These are phyloP conservation scores for Pseudomyrmex dendroicus DNA, from an alignment of 1,140 invertebrate genomes.

Conservation along the genomic window DNA sequence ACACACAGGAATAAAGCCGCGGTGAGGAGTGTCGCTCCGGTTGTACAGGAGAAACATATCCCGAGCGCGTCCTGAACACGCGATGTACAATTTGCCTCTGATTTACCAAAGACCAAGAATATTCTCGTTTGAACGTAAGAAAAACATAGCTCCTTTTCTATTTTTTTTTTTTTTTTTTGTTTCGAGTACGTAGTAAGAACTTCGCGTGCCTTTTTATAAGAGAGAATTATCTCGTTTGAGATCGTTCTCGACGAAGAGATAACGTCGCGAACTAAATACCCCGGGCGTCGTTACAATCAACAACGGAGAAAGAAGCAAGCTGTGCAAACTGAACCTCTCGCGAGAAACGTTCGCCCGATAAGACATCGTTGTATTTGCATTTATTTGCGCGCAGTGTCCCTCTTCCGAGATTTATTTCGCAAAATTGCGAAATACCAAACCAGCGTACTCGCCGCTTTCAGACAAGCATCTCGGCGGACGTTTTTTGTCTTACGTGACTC, in stretches of 20 bases:
- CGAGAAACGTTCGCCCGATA: not conserved
- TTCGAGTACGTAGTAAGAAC: too few species aligned
- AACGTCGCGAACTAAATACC: constrained; percentile 16
- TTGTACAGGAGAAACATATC: not conserved
- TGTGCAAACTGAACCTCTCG: constrained; percentile 33
- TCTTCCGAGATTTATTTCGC: constrained; percentile 19
- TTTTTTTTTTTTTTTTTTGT: too few species aligned
- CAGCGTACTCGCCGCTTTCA: not conserved
- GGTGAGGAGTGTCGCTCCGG: not conserved
- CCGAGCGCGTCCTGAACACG: not conserved
- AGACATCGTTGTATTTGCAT: not conserved
- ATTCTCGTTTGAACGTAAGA: not conserved
- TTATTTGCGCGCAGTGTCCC: constrained; percentile 3
- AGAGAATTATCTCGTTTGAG: constrained; percentile 11
- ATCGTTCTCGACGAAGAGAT: constrained; percentile 20
- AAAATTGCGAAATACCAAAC: constrained; percentile 24
- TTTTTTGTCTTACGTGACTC: too few species aligned
- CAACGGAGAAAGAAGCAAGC: constrained; percentile 3
- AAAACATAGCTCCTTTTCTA: not conserved
- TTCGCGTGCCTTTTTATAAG: too few species aligned
- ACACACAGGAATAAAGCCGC: constrained; percentile 3
- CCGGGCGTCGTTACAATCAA: constrained; percentile 1
- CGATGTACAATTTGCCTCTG: not conserved
- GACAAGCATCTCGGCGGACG: not conserved
- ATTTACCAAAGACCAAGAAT: not conserved